These are phyloP conservation scores for Orthosia incerta DNA, from an alignment of 2,888 invertebrate species.

Conservation along the genomic window DNA sequence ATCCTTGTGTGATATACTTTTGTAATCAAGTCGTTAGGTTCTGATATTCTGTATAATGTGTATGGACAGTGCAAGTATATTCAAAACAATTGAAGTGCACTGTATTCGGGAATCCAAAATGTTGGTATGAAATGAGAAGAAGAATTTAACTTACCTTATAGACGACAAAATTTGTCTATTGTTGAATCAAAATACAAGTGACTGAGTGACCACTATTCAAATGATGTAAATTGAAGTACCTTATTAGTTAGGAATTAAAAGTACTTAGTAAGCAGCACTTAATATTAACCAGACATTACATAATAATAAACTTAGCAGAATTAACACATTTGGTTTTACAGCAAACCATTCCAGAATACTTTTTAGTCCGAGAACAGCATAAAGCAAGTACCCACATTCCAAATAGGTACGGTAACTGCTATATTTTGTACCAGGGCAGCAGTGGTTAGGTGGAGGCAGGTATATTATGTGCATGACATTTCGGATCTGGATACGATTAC, in stretches of 20 bases:
- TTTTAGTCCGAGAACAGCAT: conserved; percentile 4
- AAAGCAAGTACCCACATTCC: background rate
- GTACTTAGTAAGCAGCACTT: background rate
- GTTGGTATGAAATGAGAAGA: background rate
- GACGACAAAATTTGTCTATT: background rate
- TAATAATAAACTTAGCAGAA: background rate
- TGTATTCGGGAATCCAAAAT: background rate
- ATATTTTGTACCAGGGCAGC: conserved; percentile 25
- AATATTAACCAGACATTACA: background rate
- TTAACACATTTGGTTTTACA: background rate
- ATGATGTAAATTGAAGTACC: background rate
- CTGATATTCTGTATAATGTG: too few species aligned
- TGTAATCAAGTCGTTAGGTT: background rate
- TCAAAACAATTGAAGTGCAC: background rate
- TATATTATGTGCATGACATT: too few species aligned
- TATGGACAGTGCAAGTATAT: too few species aligned
- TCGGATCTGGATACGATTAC: too few species aligned
- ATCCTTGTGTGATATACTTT: background rate
- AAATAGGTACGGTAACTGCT: background rate
- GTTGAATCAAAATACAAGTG: too few species aligned
- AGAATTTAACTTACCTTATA: too few species aligned
- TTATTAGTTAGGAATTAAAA: background rate
- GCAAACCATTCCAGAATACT: background rate
- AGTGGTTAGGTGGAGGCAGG: too few species aligned
- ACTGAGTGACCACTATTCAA: background rate